Evolutionary conservation across 2,888 invertebrate species (phyloP).

Genomic region (Lamproptera curius): DNA sequence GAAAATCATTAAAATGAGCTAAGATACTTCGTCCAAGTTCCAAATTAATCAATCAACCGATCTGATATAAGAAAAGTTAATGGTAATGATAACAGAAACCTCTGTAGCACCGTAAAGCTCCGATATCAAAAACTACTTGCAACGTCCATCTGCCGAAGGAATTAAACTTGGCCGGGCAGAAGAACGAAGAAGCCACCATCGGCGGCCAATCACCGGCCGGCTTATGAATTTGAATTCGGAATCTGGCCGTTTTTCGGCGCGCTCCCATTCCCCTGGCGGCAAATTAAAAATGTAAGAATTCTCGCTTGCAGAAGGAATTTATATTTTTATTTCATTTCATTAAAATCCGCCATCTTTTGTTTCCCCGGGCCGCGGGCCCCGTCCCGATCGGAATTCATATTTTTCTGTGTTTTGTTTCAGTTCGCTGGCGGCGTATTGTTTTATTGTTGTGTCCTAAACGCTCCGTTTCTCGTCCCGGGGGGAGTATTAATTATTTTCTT

Average conservation of each 20-base stretch:
- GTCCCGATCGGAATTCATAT: conserved; percentile 74
- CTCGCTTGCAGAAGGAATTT: conserved; percentile 73
- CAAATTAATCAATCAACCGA: no score
- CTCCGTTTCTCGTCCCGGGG: conserved; percentile 56
- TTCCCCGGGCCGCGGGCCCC: conserved; percentile 59
- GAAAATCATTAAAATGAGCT: no score
- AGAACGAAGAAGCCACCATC: no score
- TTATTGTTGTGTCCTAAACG: conserved; percentile 69
- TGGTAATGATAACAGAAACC: no score
- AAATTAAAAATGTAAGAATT: conserved; percentile 79
- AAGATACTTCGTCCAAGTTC: no score
- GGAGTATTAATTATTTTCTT: conserved; percentile 76
- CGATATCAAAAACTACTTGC: background rate
- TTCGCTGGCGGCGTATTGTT: conserved; percentile 68
- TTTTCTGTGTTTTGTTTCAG: conserved; percentile 76
- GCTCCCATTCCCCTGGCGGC: conserved; percentile 63
- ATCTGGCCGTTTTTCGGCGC: conserved; percentile 69
- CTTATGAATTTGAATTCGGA: conserved; percentile 67
- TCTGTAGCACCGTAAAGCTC: background rate
- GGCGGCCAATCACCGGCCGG: conserved; percentile 20
- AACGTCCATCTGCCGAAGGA: conserved; percentile 11
- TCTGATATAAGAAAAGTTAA: no score
- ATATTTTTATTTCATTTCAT: conserved; percentile 77
- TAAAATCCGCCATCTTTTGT: conserved; percentile 77
- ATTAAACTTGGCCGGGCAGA: no score